Conservation (phyloP, 2,888 invertebrate species). For the Rhagium mordax region DNA sequence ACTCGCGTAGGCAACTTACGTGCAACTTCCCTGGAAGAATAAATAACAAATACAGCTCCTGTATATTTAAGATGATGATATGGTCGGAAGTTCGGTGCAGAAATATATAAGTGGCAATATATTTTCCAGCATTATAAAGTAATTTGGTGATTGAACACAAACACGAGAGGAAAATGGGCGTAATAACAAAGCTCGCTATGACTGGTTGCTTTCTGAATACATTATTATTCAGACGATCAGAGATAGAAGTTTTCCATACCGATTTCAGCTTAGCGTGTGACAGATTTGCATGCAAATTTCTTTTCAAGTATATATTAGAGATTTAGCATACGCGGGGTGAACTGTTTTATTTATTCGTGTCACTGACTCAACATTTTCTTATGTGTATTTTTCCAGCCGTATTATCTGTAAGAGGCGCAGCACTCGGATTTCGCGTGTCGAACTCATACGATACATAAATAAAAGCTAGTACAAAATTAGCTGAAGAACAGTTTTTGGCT, state of each 20-base stretch:
- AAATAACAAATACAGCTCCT: constrained; percentile 17
- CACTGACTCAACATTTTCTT: constrained; percentile 30
- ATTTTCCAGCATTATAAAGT: constrained; percentile 61
- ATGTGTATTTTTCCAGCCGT: background rate
- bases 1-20: background rate
- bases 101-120: constrained; percentile 49
- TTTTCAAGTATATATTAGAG: constrained; percentile 67
- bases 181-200: constrained; percentile 60
- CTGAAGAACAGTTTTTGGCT: too few species aligned
- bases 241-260: constrained; percentile 68
- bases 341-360: constrained; percentile 56
- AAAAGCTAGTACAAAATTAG: too few species aligned
- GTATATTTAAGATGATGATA: constrained; percentile 19
- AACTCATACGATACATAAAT: background rate
- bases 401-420: background rate
- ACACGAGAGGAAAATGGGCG: constrained; percentile 59
- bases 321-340: constrained; percentile 61
- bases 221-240: constrained; percentile 69
- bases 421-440: background rate
- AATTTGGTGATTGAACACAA: constrained; percentile 64
- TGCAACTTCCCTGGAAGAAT: constrained; percentile 2
- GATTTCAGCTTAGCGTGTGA: constrained; percentile 67
- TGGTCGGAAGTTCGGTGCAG: constrained; percentile 9
- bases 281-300: constrained; percentile 70
- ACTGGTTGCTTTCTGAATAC: constrained; percentile 64